Evolutionary conservation across 1,140 invertebrate genomes (phyloP).

Genomic region (Bombus balteatus): DNA sequence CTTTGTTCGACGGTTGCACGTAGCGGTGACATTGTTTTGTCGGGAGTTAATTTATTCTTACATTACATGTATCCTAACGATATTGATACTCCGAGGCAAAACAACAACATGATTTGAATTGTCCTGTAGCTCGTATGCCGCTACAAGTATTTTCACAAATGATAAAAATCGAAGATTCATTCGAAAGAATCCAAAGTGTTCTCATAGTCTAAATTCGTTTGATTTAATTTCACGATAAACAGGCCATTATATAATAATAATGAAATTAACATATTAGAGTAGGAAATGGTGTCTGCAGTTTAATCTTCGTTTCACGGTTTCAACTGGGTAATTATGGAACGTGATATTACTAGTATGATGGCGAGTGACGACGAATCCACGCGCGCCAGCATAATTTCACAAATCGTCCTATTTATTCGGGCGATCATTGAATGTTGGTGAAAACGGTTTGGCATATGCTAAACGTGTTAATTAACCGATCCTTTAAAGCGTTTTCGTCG

Average conservation of each 20-base stretch:
- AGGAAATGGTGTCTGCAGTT: not conserved
- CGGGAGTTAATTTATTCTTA: no score
- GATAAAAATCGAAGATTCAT: not conserved
- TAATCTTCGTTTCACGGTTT: not conserved
- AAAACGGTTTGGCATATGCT: not conserved
- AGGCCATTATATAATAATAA: not conserved
- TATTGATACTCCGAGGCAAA: no score
- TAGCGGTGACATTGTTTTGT: no score
- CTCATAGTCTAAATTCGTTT: not conserved
- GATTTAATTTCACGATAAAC: not conserved
- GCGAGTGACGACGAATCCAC: not conserved
- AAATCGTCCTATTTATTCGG: slow-evolving; percentile 14
- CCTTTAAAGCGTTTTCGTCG: slow-evolving; percentile 52
- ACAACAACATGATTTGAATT: no score
- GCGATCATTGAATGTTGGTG: not conserved
- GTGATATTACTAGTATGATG: not conserved
- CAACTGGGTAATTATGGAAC: not conserved
- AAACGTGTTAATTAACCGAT: slow-evolving; percentile 59
- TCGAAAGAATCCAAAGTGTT: not conserved
- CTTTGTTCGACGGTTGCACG: no score
- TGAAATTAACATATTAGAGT: not conserved
- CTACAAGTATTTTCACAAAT: not conserved
- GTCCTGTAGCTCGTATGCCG: no score
- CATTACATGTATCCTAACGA: no score
- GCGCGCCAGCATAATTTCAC: not conserved